Evolutionary conservation across 2,888 invertebrate species (phyloP), one percentile per base, ranked within the genome.

Genomic region (Tenthredo distinguenda): DNA sequence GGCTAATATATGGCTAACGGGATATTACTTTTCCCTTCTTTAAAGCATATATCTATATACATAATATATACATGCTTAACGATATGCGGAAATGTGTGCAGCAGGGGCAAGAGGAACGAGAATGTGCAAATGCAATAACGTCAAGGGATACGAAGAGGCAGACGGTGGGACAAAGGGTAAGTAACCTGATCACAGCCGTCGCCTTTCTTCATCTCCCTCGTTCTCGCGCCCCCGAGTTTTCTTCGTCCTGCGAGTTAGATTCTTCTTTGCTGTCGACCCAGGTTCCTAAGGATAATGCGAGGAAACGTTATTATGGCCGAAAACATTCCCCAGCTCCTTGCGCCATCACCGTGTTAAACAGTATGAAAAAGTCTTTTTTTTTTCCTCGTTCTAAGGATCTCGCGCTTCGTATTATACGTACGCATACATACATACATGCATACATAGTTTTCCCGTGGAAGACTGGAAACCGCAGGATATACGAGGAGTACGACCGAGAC

Each of bases 121-220:
- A 81, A 81, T 81, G 81, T 81, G 81, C 81, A 81, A 81, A 81
- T 81, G 58, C 40, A 81, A 81, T 58, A 81, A 81, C 58, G 50
- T 21, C 62, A 26, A 62, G 81, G 58, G 62, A 81, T 81, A 62
- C 40, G 18, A 37, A 62, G 34, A 81, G 79, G 79, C 79, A 81
- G 79, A 81, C 79, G 81, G 58, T 81, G 50, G 81, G 81, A 81
- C 81, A 81, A 81, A 81, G 81, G 81, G 81, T 81, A 62, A 81
- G 81, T 81, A 81, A 81, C 81, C 62, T 81, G 81, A 81, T 81
- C 81, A 81, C 58, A 81, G 40, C 81, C 81, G 62, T 81, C 81
- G 81, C 81, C 62, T 81, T 81, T 58, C 62, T 62, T 62, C 58
- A 10, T 21, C 37, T 62, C 62, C 81, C 62, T 58, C 58, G 40